Evolutionary conservation across 2,888 invertebrate genomes (phyloP).

Genomic region (Pollenia griseotomentosa): DNA sequence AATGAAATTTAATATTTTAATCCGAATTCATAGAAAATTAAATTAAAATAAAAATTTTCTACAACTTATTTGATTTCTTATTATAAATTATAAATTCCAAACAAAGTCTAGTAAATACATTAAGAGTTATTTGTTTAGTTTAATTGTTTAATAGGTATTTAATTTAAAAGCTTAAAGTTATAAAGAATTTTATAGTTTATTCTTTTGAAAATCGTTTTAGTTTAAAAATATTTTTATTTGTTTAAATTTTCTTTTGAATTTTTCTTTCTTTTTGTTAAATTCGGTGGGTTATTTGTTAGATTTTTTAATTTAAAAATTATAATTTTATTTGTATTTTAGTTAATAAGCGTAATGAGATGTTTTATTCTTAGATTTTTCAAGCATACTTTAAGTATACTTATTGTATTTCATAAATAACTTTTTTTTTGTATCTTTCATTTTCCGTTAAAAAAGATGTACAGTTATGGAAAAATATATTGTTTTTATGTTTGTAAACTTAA

Average conservation of each 20-base stretch:
- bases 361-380: conserved; percentile 56
- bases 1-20: too few species aligned
- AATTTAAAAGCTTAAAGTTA: conserved; percentile 9
- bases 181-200: background rate
- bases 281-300: conserved; percentile 67
- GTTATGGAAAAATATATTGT: conserved; percentile 45
- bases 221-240: conserved; percentile 12
- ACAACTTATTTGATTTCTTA: too few species aligned
- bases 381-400: conserved; percentile 54
- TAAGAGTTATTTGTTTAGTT: too few species aligned
- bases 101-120: too few species aligned
- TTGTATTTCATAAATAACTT: conserved; percentile 22
- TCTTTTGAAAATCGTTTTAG: background rate
- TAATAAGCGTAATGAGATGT: conserved; percentile 63
- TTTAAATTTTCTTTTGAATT: conserved; percentile 4
- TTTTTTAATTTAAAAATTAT: conserved; percentile 1
- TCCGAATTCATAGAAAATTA: too few species aligned
- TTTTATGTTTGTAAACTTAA: background rate
- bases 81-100: too few species aligned
- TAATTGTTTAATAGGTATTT: too few species aligned
- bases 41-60: too few species aligned
- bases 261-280: conserved; percentile 57
- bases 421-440: background rate
- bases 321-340: conserved; percentile 40
- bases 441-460: conserved; percentile 32